phyloP scores from a whole-genome alignment of 2,797 vertebrate species.

The Miichthys miiuy region DNA sequence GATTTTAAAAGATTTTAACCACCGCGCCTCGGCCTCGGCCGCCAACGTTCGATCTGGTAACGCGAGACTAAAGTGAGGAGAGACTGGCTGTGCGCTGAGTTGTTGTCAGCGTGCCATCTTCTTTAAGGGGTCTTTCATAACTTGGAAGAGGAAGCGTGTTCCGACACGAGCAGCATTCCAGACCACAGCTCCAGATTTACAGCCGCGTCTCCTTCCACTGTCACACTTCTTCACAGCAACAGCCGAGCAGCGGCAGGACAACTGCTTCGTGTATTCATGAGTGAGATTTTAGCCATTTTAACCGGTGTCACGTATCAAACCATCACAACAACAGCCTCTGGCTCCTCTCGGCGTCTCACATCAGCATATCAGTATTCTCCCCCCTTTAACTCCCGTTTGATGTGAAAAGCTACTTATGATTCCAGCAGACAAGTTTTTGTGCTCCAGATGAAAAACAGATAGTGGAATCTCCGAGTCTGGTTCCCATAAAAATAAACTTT shows the following conservation, averaged over 20 bases:
- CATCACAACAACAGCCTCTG: background rate
- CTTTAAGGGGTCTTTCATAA: constrained; percentile 88
- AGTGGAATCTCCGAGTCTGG: background rate
- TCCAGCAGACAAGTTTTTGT: background rate
- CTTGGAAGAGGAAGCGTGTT: constrained; percentile 79
- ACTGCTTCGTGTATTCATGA: background rate
- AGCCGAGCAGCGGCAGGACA: constrained; percentile 16
- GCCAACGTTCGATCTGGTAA: constrained; percentile 18
- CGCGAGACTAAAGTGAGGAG: constrained; percentile 37
- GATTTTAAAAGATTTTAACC: too few species aligned
- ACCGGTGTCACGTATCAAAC: constrained; percentile 6
- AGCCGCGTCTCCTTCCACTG: constrained; percentile 65
- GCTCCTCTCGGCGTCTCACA: background rate
- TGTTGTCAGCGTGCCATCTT: constrained; percentile 72
- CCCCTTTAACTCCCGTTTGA: background rate
- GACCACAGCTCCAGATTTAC: constrained; percentile 80
- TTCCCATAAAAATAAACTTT: background rate
- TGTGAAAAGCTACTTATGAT: background rate
- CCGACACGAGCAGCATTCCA: constrained; percentile 87
- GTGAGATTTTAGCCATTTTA: constrained; percentile 33
- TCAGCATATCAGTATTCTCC: background rate
- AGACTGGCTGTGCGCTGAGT: constrained; percentile 42
- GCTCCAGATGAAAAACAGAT: constrained; percentile 12
- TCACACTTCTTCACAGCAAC: constrained; percentile 55
- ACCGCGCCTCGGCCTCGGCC: background rate